A percentile compares a stretch with the other conserved stretches of the same genome.
Conservation (phyloP, 2,113 vertebrate species). For the Burhinus bistriatus region DNA sequence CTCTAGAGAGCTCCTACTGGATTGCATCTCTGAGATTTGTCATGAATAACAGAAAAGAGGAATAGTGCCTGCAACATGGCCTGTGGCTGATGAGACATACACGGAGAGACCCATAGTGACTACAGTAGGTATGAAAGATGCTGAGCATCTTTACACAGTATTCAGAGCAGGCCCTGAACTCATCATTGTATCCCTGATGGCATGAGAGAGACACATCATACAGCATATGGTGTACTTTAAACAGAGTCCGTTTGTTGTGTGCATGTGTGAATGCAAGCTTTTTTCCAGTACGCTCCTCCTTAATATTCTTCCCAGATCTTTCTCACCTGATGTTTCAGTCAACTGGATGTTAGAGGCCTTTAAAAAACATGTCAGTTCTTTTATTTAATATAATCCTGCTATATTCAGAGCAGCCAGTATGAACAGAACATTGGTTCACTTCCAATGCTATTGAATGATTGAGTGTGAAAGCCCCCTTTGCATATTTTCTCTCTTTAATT, state of each 20-base stretch:
- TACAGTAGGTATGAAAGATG: background rate
- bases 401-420: conserved; percentile 5
- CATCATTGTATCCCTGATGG: background rate
- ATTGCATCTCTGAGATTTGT: background rate
- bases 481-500: background rate
- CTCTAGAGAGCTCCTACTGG: background rate
- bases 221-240: background rate
- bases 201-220: background rate
- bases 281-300: background rate
- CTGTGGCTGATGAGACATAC: background rate
- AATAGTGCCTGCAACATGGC: background rate
- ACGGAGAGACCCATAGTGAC: background rate
- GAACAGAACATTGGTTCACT: conserved; percentile 34
- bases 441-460: conserved; percentile 36
- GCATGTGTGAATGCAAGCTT: background rate
- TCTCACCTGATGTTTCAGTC: conserved; percentile 36
- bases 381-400: background rate
- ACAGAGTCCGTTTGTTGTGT: background rate
- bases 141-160: background rate
- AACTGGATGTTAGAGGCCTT: background rate
- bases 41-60: background rate
- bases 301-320: conserved; percentile 26
- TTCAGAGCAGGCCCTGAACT: background rate
- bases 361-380: background rate
- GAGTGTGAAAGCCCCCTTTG: conserved; percentile 23